A percentile compares a stretch with the other conserved stretches of the same genome.
Conservation (phyloP, 2,113 vertebrate species). For the Cyanocitta stelleri region DNA sequence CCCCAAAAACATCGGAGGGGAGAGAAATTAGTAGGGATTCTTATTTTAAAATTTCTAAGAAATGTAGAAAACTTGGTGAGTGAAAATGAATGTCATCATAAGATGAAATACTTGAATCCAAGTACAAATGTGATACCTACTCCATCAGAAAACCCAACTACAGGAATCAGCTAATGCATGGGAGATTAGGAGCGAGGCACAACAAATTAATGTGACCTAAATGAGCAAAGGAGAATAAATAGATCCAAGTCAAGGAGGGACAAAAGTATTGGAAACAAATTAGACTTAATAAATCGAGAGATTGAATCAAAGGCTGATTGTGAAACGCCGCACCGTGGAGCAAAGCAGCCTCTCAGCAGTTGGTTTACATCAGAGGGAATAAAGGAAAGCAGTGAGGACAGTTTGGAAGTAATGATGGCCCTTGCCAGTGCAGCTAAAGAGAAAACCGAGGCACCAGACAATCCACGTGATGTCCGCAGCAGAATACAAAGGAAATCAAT, state of each 20-base stretch:
- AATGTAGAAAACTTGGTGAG: not conserved
- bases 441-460: not conserved
- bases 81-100: not conserved
- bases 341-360: not conserved
- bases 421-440: fast-evolving
- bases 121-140: not conserved
- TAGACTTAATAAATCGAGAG: not conserved
- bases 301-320: not conserved
- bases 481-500: not conserved
- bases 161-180: not conserved
- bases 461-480: not conserved
- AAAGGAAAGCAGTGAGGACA: not conserved
- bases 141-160: not conserved
- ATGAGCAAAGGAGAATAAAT: not conserved
- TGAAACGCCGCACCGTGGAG: not conserved
- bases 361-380: not conserved
- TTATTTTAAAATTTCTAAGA: not conserved
- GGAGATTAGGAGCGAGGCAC: fast-evolving
- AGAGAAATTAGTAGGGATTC: not conserved
- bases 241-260: not conserved
- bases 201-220: not conserved
- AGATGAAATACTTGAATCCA: not conserved
- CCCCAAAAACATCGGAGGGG: fast-evolving
- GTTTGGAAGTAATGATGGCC: not conserved
- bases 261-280: not conserved